Conservation (phyloP, 2,888 invertebrate genomes). For the Bugulina stolonifera region DNA sequence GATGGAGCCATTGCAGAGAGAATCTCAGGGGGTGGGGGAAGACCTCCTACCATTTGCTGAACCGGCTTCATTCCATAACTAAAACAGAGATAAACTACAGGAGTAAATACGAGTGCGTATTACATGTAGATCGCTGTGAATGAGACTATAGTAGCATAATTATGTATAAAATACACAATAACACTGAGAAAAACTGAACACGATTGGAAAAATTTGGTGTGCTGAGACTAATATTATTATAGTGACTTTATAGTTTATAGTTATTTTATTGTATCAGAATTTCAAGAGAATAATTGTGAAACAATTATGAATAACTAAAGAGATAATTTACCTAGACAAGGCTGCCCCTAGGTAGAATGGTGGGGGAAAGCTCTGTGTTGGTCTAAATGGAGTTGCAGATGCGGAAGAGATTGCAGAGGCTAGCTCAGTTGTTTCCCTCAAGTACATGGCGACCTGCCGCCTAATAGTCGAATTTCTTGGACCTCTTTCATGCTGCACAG, state of each 20-base stretch:
- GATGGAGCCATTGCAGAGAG: background rate
- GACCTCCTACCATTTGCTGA: background rate
- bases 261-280: background rate
- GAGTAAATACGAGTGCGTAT: too few relatives aligned
- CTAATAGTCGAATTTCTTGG: conserved; percentile 90
- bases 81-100: background rate
- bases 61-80: conserved; percentile 8
- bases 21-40: conserved; percentile 3
- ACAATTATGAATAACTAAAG: too few relatives aligned
- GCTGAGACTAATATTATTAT: too few relatives aligned
- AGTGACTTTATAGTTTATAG: background rate
- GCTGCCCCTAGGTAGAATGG: background rate
- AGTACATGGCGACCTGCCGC: conserved; percentile 79
- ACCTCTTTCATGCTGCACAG: conserved; percentile 96
- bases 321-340: background rate
- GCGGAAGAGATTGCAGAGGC: conserved; percentile 13
- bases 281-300: background rate
- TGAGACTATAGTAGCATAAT: background rate
- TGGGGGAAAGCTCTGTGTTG: background rate
- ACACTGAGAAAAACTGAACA: too few relatives aligned
- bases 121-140: background rate
- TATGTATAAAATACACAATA: background rate
- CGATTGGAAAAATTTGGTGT: too few relatives aligned
- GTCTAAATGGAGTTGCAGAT: background rate
- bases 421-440: conserved; percentile 59